These are phyloP conservation scores for Pseudolaguvia tuberculata DNA, from an alignment of 2,113 vertebrate genomes.

Conservation along the genomic window DNA sequence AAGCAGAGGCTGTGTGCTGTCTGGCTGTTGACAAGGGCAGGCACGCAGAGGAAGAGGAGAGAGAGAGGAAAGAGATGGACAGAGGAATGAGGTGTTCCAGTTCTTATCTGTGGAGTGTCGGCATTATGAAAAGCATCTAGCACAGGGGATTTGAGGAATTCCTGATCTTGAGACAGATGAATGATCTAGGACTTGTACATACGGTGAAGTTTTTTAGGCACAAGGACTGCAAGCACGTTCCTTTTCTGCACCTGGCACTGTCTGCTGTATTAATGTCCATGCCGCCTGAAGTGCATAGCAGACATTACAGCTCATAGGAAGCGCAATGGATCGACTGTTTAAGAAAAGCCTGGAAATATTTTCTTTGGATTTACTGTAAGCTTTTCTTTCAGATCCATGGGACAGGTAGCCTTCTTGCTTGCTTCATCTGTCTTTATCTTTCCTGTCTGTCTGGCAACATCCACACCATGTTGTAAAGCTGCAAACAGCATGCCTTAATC, in stretches of 20 bases:
- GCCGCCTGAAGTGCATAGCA: slow-evolving; percentile 50
- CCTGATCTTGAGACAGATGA: slow-evolving; percentile 21
- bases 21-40: slow-evolving; percentile 52
- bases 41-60: slow-evolving; percentile 45
- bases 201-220: slow-evolving; percentile 13
- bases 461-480: slow-evolving; percentile 25
- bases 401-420: slow-evolving; percentile 36
- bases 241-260: slow-evolving; percentile 39
- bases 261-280: slow-evolving; percentile 45
- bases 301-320: slow-evolving; percentile 49
- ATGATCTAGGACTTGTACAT: slow-evolving; percentile 14
- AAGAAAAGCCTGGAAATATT: slow-evolving; percentile 47
- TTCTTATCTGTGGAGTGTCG: slow-evolving; percentile 49
- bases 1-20: slow-evolving; percentile 56
- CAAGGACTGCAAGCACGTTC: slow-evolving; percentile 14
- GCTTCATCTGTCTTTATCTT: slow-evolving; percentile 24
- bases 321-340: slow-evolving; percentile 58
- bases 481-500: slow-evolving; percentile 38
- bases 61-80: slow-evolving; percentile 54
- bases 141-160: slow-evolving; percentile 46
- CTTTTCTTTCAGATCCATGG: slow-evolving; percentile 51
- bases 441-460: slow-evolving; percentile 23
- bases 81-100: slow-evolving; percentile 49
- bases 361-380: slow-evolving; percentile 46
- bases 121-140: slow-evolving; percentile 54